Percentiles rank a stretch among this genome's conserved stretches.
Evolutionary conservation across 2,797 vertebrate species (phyloP).

Genomic region (Philypnodon macrostomus): DNA sequence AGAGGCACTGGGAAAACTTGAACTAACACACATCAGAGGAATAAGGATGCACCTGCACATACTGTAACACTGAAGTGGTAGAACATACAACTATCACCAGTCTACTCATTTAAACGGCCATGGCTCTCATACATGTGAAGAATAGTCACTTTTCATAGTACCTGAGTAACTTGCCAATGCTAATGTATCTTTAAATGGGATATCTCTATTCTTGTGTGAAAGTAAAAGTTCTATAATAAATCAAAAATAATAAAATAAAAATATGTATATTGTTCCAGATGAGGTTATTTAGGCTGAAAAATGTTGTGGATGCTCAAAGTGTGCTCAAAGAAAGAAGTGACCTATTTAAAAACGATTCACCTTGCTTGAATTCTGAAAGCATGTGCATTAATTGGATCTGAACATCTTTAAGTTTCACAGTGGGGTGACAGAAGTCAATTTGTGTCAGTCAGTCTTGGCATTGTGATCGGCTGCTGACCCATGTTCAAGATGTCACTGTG

Average conservation of each 20-base stretch:
- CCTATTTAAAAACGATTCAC: no score
- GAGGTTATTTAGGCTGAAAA: no score
- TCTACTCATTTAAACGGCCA: neutral
- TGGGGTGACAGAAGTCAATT: slow-evolving; percentile 21
- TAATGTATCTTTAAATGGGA: no score
- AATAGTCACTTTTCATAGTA: no score
- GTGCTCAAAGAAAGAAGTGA: no score
- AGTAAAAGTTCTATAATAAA: no score
- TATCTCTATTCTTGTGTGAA: no score
- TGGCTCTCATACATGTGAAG: no score
- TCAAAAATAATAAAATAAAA: no score
- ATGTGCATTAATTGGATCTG: slow-evolving; percentile 18
- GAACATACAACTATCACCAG: neutral
- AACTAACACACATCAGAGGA: neutral
- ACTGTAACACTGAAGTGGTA: neutral
- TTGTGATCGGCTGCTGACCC: slow-evolving; percentile 38
- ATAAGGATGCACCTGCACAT: neutral
- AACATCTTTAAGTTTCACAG: slow-evolving; percentile 21
- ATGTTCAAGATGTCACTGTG: slow-evolving; percentile 21
- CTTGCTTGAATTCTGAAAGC: slow-evolving; percentile 9
- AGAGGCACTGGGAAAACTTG: neutral
- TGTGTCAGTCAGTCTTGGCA: slow-evolving; percentile 22
- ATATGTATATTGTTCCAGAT: no score
- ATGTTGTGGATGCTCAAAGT: no score
- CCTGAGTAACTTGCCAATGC: no score